Evolutionary conservation across 2,888 invertebrate species (phyloP).

Genomic region (Leucoptera coffeella): DNA sequence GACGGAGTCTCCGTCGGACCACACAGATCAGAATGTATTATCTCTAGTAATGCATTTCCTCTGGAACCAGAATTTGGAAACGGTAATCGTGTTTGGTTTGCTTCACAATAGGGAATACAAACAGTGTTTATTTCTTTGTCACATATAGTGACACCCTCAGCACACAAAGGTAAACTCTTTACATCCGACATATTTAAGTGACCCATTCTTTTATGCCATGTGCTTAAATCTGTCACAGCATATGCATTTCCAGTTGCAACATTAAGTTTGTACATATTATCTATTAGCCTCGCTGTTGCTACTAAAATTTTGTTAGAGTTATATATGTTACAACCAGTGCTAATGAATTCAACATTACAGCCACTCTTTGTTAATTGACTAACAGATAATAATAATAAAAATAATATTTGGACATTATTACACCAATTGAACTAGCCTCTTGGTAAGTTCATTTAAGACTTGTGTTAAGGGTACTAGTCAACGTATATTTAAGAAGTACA

Average conservation of each 20-base stretch:
- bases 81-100: constrained; percentile 2
- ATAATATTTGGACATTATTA: too few relatives aligned
- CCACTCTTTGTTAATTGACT: constrained; percentile 8
- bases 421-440: too few relatives aligned
- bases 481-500: too few relatives aligned
- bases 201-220: constrained; percentile 3
- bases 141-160: constrained; percentile 3
- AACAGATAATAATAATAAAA: constrained; percentile 9
- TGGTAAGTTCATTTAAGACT: too few relatives aligned
- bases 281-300: constrained; percentile 5
- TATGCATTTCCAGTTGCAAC: constrained; percentile 3
- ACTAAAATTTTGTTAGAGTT: constrained; percentile 5
- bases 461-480: too few relatives aligned
- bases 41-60: constrained; percentile 7
- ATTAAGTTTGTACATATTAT: constrained; percentile 8
- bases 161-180: constrained; percentile 7
- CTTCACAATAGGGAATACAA: constrained; percentile 2
- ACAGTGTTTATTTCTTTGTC: neutral
- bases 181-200: constrained; percentile 5
- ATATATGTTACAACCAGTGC: constrained; percentile 7
- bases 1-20: constrained; percentile 16
- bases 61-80: constrained; percentile 1
- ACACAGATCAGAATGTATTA: constrained; percentile 19
- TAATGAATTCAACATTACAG: constrained; percentile 6
- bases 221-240: constrained; percentile 2